Evolutionary conservation across 1,140 invertebrate species (phyloP).

Genomic region (Papilio glaucus): DNA sequence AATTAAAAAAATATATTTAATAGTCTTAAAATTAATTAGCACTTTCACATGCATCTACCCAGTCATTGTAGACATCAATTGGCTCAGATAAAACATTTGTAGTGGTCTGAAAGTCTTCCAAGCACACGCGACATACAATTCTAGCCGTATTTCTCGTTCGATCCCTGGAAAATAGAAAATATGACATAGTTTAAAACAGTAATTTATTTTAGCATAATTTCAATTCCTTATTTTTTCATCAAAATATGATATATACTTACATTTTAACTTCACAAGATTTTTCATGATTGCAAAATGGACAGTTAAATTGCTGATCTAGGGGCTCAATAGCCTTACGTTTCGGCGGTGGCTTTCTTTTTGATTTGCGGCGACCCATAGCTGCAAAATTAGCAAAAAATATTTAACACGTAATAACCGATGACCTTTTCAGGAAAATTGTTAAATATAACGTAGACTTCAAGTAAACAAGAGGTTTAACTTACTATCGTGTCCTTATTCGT

Average conservation of each 20-base stretch:
- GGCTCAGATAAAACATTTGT: slow-evolving; percentile 98
- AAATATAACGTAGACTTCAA: not conserved
- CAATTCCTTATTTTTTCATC: not conserved
- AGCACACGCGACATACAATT: slow-evolving; percentile 97
- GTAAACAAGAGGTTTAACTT: not conserved
- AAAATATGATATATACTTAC: slow-evolving; percentile 88
- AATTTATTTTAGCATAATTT: not conserved
- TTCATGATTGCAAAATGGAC: slow-evolving; percentile 99
- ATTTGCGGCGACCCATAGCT: slow-evolving; percentile 96
- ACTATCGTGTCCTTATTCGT: not conserved
- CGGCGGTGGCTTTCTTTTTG: slow-evolving; percentile 97
- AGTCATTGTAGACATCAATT: slow-evolving; percentile 99
- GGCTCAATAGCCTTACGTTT: slow-evolving; percentile 97
- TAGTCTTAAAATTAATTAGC: slow-evolving; percentile 69
- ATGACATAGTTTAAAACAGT: slow-evolving; percentile 24
- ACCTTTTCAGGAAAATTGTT: not conserved
- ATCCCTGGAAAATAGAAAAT: slow-evolving; percentile 89
- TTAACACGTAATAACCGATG: not conserved
- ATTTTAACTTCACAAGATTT: slow-evolving; percentile 99
- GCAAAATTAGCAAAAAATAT: slow-evolving; percentile 42
- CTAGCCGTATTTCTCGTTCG: slow-evolving; percentile 95
- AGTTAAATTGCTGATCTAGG: slow-evolving; percentile 98
- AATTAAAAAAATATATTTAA: slow-evolving; percentile 44
- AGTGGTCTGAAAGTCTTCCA: slow-evolving; percentile 98
- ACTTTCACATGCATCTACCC: slow-evolving; percentile 98